Evolutionary conservation across 2,797 vertebrate genomes (phyloP).

Genomic region (Myripristis murdjan): DNA sequence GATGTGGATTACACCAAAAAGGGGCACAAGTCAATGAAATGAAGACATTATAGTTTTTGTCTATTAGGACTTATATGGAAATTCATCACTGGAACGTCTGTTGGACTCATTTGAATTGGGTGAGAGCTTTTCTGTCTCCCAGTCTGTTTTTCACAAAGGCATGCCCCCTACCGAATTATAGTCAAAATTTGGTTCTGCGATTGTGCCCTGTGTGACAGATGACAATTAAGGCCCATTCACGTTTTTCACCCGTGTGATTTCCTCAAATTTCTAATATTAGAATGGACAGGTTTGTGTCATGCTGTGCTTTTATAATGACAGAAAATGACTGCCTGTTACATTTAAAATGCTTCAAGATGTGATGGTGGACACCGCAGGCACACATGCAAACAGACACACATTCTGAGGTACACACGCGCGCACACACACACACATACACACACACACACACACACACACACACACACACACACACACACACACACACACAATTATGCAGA

Average conservation of each 20-base stretch:
- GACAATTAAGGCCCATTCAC: background rate
- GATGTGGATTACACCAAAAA: too few relatives aligned
- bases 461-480: background rate
- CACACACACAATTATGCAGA: slow-evolving; percentile 20
- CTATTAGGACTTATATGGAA: background rate
- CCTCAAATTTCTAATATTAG: background rate
- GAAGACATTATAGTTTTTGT: too few relatives aligned
- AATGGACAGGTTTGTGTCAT: slow-evolving; percentile 4
- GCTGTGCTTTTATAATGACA: slow-evolving; percentile 11
- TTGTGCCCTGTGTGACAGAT: background rate
- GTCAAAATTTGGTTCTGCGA: background rate
- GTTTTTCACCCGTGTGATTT: slow-evolving; percentile 2
- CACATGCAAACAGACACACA: slow-evolving; percentile 24
- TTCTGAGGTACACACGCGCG: background rate
- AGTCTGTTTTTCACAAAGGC: background rate
- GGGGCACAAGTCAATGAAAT: too few relatives aligned
- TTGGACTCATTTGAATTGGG: background rate
- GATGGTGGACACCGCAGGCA: background rate
- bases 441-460: background rate
- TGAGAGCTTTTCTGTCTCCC: background rate
- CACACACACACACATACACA: slow-evolving; percentile 13
- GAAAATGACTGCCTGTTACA: background rate
- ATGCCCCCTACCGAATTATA: background rate
- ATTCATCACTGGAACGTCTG: background rate
- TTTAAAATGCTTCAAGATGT: background rate